Evolutionary conservation across 2,113 vertebrate species (phyloP).

Genomic region (Nannobrachium achirus): DNA sequence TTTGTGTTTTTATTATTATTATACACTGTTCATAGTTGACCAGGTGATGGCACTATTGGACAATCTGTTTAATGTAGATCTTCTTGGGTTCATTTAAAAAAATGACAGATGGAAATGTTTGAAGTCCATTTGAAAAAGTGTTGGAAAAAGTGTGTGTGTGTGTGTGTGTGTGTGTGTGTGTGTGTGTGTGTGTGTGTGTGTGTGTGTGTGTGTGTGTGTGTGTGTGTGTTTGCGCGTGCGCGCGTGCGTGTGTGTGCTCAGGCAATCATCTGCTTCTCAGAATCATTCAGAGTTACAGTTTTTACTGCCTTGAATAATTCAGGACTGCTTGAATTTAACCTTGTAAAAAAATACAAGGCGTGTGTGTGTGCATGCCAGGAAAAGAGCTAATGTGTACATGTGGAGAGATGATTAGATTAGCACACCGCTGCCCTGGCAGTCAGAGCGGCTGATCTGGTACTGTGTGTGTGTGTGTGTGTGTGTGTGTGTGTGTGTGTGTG

Average conservation of each 20-base stretch:
- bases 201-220: constrained; percentile 13
- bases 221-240: constrained; percentile 12
- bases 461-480: neutral
- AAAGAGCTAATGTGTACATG: constrained; percentile 36
- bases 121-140: neutral
- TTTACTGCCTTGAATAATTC: constrained; percentile 40
- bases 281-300: constrained; percentile 1
- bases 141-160: constrained; percentile 38
- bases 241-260: neutral
- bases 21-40: constrained; percentile 1
- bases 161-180: neutral
- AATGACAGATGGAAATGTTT: neutral
- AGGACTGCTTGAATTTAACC: constrained; percentile 1
- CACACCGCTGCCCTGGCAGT: constrained; percentile 17
- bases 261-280: constrained; percentile 23
- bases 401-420: constrained; percentile 40
- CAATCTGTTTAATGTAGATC: neutral
- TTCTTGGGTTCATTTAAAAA: no score
- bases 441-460: constrained; percentile 1
- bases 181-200: constrained; percentile 2
- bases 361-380: constrained; percentile 29
- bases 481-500: no score
- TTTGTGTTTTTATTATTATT: neutral
- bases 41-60: constrained; percentile 44
- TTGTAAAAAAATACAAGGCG: constrained; percentile 8